These are phyloP conservation scores for Rhadinocentrus ornatus DNA, from an alignment of 2,797 vertebrate species.

Conservation along the genomic window DNA sequence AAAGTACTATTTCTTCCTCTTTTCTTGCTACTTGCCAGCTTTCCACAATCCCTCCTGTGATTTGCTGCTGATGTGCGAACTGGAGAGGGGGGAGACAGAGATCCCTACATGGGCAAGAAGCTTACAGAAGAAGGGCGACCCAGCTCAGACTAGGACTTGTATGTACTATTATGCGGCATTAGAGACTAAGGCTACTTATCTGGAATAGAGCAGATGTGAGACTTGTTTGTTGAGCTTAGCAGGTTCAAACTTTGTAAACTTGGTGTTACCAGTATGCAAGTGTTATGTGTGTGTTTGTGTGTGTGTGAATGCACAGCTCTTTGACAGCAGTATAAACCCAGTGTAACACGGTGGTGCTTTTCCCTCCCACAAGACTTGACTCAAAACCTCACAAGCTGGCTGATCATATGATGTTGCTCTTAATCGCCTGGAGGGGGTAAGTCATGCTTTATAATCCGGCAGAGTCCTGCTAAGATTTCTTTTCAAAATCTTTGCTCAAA, in stretches of 20 bases:
- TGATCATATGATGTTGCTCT: constrained; percentile 73
- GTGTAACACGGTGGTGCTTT: constrained; percentile 42
- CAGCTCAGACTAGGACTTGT: constrained; percentile 37
- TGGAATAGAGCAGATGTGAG: constrained; percentile 44
- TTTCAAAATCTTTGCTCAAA: neutral
- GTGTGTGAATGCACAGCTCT: constrained; percentile 33
- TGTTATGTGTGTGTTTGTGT: constrained; percentile 21
- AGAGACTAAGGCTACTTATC: constrained; percentile 21
- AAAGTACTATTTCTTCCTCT: constrained; percentile 45
- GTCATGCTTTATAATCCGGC: constrained; percentile 54
- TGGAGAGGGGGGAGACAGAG: constrained; percentile 14
- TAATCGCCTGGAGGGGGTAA: constrained; percentile 70
- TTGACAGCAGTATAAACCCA: constrained; percentile 34
- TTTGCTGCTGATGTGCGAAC: constrained; percentile 15
- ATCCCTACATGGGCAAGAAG: constrained; percentile 46
- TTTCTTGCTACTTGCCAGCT: constrained; percentile 37
- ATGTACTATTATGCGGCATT: constrained; percentile 37
- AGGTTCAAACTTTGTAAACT: constrained; percentile 42
- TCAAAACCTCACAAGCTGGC: constrained; percentile 54
- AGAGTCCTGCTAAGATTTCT: constrained; percentile 28
- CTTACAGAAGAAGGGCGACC: constrained; percentile 25
- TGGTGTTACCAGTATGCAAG: constrained; percentile 38
- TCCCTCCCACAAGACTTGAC: constrained; percentile 49
- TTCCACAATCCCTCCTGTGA: constrained; percentile 20
- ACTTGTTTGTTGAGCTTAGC: constrained; percentile 52